These are phyloP conservation scores for Aviceda subcristata DNA, from an alignment of 2,113 vertebrate genomes.

Conservation along the genomic window DNA sequence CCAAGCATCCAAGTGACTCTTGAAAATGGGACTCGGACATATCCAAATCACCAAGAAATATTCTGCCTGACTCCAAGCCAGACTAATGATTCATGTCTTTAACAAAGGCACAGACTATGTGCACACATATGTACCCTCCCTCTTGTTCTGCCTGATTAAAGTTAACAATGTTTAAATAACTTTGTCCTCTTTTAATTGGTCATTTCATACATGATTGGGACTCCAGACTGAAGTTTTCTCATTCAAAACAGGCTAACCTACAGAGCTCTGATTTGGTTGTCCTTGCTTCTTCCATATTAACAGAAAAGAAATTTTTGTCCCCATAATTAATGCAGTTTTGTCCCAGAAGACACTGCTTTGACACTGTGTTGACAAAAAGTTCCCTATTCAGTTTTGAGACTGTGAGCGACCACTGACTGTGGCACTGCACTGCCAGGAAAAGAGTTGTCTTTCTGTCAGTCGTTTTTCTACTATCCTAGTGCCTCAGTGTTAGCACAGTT, in stretches of 20 bases:
- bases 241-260: neutral
- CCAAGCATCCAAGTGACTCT: neutral
- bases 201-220: neutral
- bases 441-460: conserved; percentile 16
- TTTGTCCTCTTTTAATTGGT: neutral
- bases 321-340: neutral
- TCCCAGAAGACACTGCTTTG: neutral
- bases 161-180: neutral
- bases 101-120: neutral
- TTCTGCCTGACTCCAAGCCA: neutral
- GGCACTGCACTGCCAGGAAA: neutral
- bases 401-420: neutral
- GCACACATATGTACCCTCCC: neutral
- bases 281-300: neutral
- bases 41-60: neutral
- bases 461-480: neutral
- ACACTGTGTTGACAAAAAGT: neutral
- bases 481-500: neutral
- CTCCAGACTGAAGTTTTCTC: neutral
- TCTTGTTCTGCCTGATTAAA: neutral
- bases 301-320: neutral
- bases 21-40: neutral
- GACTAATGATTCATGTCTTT: neutral
- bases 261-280: neutral
- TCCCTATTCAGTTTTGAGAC: neutral